Base-by-base conservation (phyloP, 2,113 vertebrate species). In the Carassius gibelio region DNA sequence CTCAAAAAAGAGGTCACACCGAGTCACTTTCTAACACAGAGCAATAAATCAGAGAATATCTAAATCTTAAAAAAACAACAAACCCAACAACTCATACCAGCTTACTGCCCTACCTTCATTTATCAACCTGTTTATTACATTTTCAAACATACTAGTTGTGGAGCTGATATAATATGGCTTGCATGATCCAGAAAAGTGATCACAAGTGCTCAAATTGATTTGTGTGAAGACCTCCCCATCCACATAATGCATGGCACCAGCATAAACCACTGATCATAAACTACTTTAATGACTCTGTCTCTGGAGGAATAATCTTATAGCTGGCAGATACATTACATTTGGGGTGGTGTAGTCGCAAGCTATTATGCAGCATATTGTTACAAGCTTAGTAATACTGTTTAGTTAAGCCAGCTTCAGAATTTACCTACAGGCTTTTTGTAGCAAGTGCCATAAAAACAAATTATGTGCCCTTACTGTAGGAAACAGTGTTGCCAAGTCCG, bases 201-300 rank as follows among this genome's bases (percentile, higher is more conserved):
- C 26, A 55, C 8, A 82, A 36, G 26, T 26, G 45, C 26, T 69
- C 3, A 50, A 26, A 14, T 71, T 71, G 80, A 82, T 71, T 55
- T 68, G 17, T 50, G 59, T 71, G 62, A 80, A 62, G 21, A 62
- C 8, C 61, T 34, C 42, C n/a, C 62, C 26, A 64, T 64, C 8
- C 14, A 48, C 11, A 81, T 19, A 42, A 77, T 21, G 9, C 8
- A 4, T 81, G 78, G 61, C 59, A 81, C 61, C 61, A 71, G 30
- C 45, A n/a, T 82, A 82, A 55, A 71, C 26, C 80, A 36, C 45
- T 8, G 42, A 71, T 69, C 64, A 82, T 82, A 82, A 82, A 82
- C 23, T 69, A 55, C 80, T 71, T 52, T 82, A 82, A 82, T 69
- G 80, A 55, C 10, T 82, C 64, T 30, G 42, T 81, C 59, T 26